These are phyloP conservation scores for Chionodraco myersi DNA, from an alignment of 2,113 vertebrate species.

Conservation along the genomic window DNA sequence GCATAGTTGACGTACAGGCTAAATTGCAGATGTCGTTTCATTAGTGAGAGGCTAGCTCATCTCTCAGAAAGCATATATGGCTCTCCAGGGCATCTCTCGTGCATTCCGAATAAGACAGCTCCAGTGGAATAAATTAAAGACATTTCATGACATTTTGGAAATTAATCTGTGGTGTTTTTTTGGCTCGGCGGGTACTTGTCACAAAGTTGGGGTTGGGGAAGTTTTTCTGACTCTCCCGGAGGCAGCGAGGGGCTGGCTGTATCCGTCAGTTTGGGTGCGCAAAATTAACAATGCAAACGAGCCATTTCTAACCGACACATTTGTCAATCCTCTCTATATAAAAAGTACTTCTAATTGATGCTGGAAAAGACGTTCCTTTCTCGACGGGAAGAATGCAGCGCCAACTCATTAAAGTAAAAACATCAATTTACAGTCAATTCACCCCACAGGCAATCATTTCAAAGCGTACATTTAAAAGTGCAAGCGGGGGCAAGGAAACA, in stretches of 20 bases:
- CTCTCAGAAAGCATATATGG: slow-evolving; percentile 67
- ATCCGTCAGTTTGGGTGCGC: slow-evolving; percentile 40
- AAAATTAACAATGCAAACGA: slow-evolving; percentile 61
- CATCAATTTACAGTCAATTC: slow-evolving; percentile 59
- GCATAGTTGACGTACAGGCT: slow-evolving; percentile 52
- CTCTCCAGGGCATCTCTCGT: slow-evolving; percentile 67
- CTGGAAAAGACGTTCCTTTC: slow-evolving; percentile 21
- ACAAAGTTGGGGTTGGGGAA: slow-evolving; percentile 33
- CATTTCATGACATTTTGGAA: slow-evolving; percentile 71
- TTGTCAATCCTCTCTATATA: slow-evolving; percentile 22
- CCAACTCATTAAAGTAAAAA: slow-evolving; percentile 55
- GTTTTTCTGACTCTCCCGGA: slow-evolving; percentile 51
- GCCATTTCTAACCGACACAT: slow-evolving; percentile 35
- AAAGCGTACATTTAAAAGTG: slow-evolving; percentile 46
- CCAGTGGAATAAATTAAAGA: slow-evolving; percentile 70
- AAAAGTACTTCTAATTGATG: slow-evolving; percentile 24
- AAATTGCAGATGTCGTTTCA: slow-evolving; percentile 78
- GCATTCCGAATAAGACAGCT: slow-evolving; percentile 75
- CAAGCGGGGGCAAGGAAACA: slow-evolving; percentile 27
- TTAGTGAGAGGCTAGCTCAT: slow-evolving; percentile 67
- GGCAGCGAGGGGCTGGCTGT: slow-evolving; percentile 50
- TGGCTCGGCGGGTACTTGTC: slow-evolving; percentile 56
- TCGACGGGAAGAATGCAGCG: slow-evolving; percentile 19
- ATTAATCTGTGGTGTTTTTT: slow-evolving; percentile 75
- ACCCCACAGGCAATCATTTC: slow-evolving; percentile 47